These are phyloP conservation scores for Microctenopoma stevenorrisi DNA, from an alignment of 2,797 vertebrate genomes.

Conservation along the genomic window DNA sequence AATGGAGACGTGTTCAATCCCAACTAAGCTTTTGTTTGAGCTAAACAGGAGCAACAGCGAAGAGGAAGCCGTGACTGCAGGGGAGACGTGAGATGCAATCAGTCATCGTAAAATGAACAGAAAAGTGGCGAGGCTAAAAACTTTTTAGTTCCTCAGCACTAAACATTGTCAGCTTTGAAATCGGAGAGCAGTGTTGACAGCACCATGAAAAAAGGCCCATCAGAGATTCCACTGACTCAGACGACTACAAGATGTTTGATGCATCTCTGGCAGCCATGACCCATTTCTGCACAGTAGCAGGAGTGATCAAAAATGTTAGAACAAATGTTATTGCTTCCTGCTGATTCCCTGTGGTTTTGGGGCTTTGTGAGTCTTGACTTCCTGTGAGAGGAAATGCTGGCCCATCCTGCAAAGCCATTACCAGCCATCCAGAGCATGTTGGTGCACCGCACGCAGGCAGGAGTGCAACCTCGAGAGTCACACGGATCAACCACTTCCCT, in stretches of 20 bases:
- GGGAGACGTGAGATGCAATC: slow-evolving; percentile 51
- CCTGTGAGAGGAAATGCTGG: slow-evolving; percentile 57
- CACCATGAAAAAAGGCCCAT: slow-evolving; percentile 56
- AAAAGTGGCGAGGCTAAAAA: slow-evolving; percentile 56
- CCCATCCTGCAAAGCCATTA: slow-evolving; percentile 57
- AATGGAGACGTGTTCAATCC: slow-evolving; percentile 41
- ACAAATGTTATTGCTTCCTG: slow-evolving; percentile 63
- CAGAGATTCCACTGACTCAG: slow-evolving; percentile 68
- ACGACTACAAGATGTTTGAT: slow-evolving; percentile 57
- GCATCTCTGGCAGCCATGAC: slow-evolving; percentile 71
- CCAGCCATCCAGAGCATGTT: slow-evolving; percentile 23
- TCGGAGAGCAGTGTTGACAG: slow-evolving; percentile 41
- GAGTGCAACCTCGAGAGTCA: slow-evolving; percentile 37
- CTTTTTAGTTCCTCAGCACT: slow-evolving; percentile 60
- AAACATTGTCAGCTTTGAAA: slow-evolving; percentile 65
- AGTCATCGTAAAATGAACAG: slow-evolving; percentile 59
- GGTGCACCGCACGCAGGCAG: slow-evolving; percentile 37
- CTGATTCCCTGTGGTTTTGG: slow-evolving; percentile 51
- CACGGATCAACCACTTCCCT: slow-evolving; percentile 35
- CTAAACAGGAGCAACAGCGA: slow-evolving; percentile 36
- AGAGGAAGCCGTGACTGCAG: slow-evolving; percentile 31
- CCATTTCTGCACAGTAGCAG: slow-evolving; percentile 67
- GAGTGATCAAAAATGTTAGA: slow-evolving; percentile 69
- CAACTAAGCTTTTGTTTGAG: slow-evolving; percentile 58
- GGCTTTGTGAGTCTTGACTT: slow-evolving; percentile 58